Conservation (phyloP, 2,888 invertebrate species). For the Helobdella robusta region DNA sequence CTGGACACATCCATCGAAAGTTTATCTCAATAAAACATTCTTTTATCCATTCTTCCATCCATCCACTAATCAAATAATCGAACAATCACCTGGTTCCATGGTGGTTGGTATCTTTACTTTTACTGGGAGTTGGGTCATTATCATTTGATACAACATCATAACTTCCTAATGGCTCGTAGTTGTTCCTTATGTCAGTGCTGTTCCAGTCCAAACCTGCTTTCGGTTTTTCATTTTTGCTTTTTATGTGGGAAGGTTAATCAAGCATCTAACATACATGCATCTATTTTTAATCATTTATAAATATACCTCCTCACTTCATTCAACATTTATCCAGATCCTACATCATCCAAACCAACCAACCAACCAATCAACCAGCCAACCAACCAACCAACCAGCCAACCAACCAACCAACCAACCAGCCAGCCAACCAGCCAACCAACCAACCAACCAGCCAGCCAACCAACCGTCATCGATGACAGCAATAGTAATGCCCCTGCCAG, state of each 20-base stretch:
- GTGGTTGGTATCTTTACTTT: constrained; percentile 39
- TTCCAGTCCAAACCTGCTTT: constrained; percentile 45
- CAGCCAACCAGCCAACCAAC: too few relatives aligned
- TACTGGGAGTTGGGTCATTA: constrained; percentile 44
- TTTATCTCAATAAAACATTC: not conserved
- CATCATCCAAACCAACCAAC: too few relatives aligned
- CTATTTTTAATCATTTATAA: too few relatives aligned
- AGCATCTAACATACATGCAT: too few relatives aligned
- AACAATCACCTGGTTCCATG: constrained; percentile 46
- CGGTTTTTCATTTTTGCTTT: too few relatives aligned
- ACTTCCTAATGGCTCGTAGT: constrained; percentile 45
- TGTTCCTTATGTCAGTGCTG: constrained; percentile 42
- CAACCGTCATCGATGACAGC: constrained; percentile 47
- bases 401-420: too few relatives aligned
- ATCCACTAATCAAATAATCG: not conserved
- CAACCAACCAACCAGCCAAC: too few relatives aligned
- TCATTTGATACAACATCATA: constrained; percentile 47
- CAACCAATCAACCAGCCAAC: too few relatives aligned
- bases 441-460: too few relatives aligned
- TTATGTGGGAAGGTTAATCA: too few relatives aligned
- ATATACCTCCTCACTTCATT: too few relatives aligned
- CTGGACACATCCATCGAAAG: not conserved
- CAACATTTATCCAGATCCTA: too few relatives aligned
- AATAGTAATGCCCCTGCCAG: constrained; percentile 44
- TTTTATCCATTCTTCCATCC: not conserved